Base-by-base conservation (phyloP, 2,113 vertebrate species). In the Pelodiscus sinensis region DNA sequence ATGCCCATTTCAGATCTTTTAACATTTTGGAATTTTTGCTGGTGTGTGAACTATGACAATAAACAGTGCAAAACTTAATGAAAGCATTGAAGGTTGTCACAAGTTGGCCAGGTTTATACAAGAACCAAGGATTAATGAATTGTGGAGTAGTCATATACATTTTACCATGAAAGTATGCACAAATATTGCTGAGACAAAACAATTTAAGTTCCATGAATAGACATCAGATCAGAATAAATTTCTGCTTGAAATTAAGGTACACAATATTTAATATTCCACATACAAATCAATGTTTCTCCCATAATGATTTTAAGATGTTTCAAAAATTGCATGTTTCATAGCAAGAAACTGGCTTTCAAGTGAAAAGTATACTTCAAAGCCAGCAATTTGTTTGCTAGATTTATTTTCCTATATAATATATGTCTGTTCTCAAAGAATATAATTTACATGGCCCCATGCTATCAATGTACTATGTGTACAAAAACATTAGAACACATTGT, bases 51-150 rank as follows among this genome's bases (percentile, higher is more conserved):
- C 86, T 92, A 62, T 84, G 91, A 91, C 14, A 87, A 71, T 83
- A 94, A 96, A 88, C 1, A 38, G 65, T 82, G 55, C 79, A 94
- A 89, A 80, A 56, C 2, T 54, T 9, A 92, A 85, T 82, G 1
- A 94, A 95, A 96, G 95, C 93, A 92, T 91, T 92, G 84, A 80
- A 89, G 16, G 29, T 68, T 44, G 80, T 91, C 88, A 82, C 92
- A 81, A 93, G 93, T 88, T 94, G 90, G 84, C 80, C 83, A 85
- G 71, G 82, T 78, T 78, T 3, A 5, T 73, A 88, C 80, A 87
- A 82, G 95, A 77, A 71, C n/a, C 82, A 94, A 35, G n/a, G 79
- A 91, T 88, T 87, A 94, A 93, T 65, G 84, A 95, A 92, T 65
- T 55, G 80, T 87, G 52, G 87, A 94, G 18, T 96, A 82, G 82